A percentile compares a stretch with the other conserved stretches of the same genome.
Evolutionary conservation across 1,140 invertebrate genomes (phyloP).

Genomic region (Orchesella cincta): DNA sequence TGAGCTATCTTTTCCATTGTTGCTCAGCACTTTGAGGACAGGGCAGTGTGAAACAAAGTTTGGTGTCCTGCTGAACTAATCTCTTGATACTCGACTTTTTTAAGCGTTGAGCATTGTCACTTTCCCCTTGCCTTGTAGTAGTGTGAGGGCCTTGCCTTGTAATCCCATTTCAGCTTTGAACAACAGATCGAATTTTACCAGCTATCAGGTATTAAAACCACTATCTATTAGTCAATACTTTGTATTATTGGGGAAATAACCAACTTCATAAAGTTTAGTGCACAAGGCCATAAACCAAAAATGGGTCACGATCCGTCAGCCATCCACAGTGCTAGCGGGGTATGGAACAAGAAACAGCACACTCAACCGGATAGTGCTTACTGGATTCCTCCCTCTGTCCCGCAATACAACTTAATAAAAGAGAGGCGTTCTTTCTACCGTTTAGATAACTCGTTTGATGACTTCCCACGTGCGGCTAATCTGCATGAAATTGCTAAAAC

Average conservation of each 20-base stretch:
- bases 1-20: too few species aligned
- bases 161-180: too few species aligned
- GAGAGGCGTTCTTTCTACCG: neutral
- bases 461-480: constrained; percentile 17
- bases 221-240: too few species aligned
- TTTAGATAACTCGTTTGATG: constrained; percentile 5
- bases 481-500: neutral
- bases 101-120: too few species aligned
- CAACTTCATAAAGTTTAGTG: neutral
- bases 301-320: neutral
- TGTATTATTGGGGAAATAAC: neutral
- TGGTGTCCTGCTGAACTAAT: too few species aligned
- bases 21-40: too few species aligned
- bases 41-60: too few species aligned
- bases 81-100: too few species aligned
- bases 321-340: neutral
- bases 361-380: neutral
- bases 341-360: neutral
- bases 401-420: neutral
- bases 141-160: too few species aligned
- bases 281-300: neutral
- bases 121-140: too few species aligned
- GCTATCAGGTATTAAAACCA: too few species aligned
- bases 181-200: too few species aligned
- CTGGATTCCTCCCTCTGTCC: neutral